Evolutionary conservation across 2,113 vertebrate genomes (phyloP).

Genomic region (Ursus arctos): DNA sequence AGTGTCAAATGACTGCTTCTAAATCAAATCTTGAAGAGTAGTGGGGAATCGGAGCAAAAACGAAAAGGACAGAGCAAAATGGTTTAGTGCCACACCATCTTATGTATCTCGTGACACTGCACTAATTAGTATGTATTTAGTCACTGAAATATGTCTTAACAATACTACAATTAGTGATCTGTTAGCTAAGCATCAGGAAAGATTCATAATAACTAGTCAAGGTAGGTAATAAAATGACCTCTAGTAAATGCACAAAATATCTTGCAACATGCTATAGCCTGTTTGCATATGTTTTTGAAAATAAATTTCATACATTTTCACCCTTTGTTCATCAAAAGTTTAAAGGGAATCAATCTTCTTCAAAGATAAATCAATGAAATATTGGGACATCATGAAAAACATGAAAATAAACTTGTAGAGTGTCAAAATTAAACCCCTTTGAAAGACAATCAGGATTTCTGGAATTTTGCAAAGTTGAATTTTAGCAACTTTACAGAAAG

Average conservation of each 20-base stretch:
- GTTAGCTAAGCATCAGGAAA: conserved; percentile 78
- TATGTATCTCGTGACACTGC: conserved; percentile 81
- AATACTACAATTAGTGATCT: conserved; percentile 84
- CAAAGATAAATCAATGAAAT: not conserved
- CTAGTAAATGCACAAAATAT: conserved; percentile 64
- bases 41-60: not conserved
- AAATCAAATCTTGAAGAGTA: conserved; percentile 72
- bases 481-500: not conserved
- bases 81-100: conserved; percentile 54
- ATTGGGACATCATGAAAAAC: not conserved
- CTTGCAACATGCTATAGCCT: not conserved
- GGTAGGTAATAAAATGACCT: conserved; percentile 49
- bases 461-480: not conserved
- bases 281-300: not conserved
- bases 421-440: not conserved
- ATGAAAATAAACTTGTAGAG: not conserved
- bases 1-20: conserved; percentile 77
- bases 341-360: conserved; percentile 20
- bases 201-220: conserved; percentile 54
- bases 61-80: conserved; percentile 45
- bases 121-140: conserved; percentile 86
- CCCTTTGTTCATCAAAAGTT: not conserved
- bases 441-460: not conserved
- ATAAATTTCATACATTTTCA: not conserved
- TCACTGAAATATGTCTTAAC: conserved; percentile 84